phyloP scores from a whole-genome alignment of 2,888 invertebrate genomes.

The Stenchaetothrips biformis region DNA sequence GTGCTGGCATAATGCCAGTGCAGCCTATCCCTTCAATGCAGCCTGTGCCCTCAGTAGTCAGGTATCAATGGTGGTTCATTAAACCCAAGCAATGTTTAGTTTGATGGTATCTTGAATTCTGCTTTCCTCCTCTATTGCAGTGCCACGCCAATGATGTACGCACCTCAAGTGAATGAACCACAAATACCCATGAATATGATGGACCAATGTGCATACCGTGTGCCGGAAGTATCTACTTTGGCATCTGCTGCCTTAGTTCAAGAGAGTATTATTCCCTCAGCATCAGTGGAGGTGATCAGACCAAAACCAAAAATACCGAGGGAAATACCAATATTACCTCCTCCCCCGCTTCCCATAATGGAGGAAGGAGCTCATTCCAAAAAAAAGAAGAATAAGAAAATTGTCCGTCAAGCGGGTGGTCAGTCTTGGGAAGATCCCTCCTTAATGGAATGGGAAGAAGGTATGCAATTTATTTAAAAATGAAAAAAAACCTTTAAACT shows the following conservation, averaged over 20 bases:
- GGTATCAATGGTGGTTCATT: background rate
- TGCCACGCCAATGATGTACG: slow-evolving; percentile 48
- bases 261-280: slow-evolving; percentile 5
- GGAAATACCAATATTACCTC: background rate
- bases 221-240: background rate
- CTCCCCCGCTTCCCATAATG: slow-evolving; percentile 40
- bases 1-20: slow-evolving; percentile 29
- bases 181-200: slow-evolving; percentile 42
- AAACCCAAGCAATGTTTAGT: background rate
- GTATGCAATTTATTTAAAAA: slow-evolving; percentile 43
- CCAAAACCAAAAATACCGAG: slow-evolving; percentile 4
- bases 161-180: slow-evolving; percentile 40
- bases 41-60: slow-evolving; percentile 31
- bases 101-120: background rate
- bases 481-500: slow-evolving; percentile 28
- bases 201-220: background rate
- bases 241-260: background rate
- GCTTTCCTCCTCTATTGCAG: slow-evolving; percentile 35
- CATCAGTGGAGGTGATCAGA: background rate
- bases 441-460: slow-evolving; percentile 90
- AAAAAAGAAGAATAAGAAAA: slow-evolving; percentile 62
- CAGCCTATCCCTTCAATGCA: slow-evolving; percentile 30
- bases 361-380: slow-evolving; percentile 41
- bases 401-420: slow-evolving; percentile 88
- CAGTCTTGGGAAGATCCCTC: slow-evolving; percentile 95